Evolutionary conservation across 2,888 invertebrate genomes (phyloP), one percentile per base, ranked within the genome.

Genomic region (Cryptus viduatorius): DNA sequence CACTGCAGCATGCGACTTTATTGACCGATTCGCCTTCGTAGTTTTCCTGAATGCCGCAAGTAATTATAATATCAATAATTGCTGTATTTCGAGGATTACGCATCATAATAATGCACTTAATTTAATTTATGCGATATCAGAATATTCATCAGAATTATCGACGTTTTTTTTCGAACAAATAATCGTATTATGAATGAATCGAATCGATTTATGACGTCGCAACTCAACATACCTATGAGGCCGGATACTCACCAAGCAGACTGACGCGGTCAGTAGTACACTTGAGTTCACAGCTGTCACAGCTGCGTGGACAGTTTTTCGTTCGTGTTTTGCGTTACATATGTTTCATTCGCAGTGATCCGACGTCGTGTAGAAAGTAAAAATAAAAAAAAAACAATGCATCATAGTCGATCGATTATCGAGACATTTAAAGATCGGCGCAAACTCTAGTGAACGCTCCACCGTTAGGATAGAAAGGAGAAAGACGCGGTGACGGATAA

Each of bases 381-480:
- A 19, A 59, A 29, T 7, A 31, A 59, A 12, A 29, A 12, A 61
- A 29, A 42, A 75, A 46, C 37, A 46, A 80, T 77, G 67, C 19
- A 16, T 44, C 44, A 8, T 16, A 29, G 37, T 8, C 69, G 67
- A 69, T 53, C 4, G 50, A 50, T 68, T 1, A 31, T 64, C 31
- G 48, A 56, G 16, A 31, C 37, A 59, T 64, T 80, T n/a, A 50
- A 73, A 73, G 37, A 73, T 73, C 65, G 37, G 10, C 37, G 61
- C 16, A 61, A 53, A 44, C 7, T 16, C 19, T 19, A 68, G 44
- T 77, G 37, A 68, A 24, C 29, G 59, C 12, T 10, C 19, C 37
- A 46, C 44, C 48, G 12, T 44, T 46, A 24, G 31, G 12, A 59
- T 46, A 24, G 31, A 44, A 19, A 69, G n/a, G n/a, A 16, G 68